Base-by-base conservation (phyloP, 2,888 invertebrate species). In the Cataglyphis livida region DNA sequence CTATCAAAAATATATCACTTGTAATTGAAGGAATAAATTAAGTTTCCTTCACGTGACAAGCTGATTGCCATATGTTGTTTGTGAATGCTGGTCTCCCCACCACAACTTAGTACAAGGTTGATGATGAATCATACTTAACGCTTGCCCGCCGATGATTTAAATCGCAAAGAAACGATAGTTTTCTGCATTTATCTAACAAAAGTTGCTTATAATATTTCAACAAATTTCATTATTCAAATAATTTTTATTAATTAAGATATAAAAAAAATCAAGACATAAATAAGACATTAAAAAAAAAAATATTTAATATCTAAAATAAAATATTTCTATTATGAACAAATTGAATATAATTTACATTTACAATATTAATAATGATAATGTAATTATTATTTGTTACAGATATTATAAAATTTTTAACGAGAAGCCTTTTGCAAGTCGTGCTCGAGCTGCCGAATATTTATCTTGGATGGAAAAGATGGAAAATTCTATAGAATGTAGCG, bases 401-500 rank as follows among this genome's bases (percentile, higher is more conserved):
- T 90, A 84, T 87, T 85, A 84, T 21, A 81, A 87, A 32, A 48
- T 4, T n/a, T 76, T 83, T 9, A 35, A 86, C 1, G 71, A 84
- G 35, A 86, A 90, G 44, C 83, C 85, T n/a, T 87, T 89, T 32
- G 78, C 75, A 18, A 84, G 25, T 51, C 62, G 44, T 4, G 41
- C 57, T 6, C 81, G 76, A 68, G 83, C 95, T 0, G 93, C 94
- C 6, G 95, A 95, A 21, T 96, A 96, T 88, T 92, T 96, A 1
- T 96, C 96, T 82, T 97, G 96, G 95, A 96, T 95, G 85, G 95
- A 96, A 85, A 96, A 93, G 84, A 94, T 94, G 85, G 94, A 95
- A 85, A 95, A 95, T 87, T 94, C 94, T 7, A 92, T 95, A 92
- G 95, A 97, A 94, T 96, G 97, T 75, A 95, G 97, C 87, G 95